Evolutionary conservation across 2,797 vertebrate genomes (phyloP).

Genomic region (Scolopax rusticola): DNA sequence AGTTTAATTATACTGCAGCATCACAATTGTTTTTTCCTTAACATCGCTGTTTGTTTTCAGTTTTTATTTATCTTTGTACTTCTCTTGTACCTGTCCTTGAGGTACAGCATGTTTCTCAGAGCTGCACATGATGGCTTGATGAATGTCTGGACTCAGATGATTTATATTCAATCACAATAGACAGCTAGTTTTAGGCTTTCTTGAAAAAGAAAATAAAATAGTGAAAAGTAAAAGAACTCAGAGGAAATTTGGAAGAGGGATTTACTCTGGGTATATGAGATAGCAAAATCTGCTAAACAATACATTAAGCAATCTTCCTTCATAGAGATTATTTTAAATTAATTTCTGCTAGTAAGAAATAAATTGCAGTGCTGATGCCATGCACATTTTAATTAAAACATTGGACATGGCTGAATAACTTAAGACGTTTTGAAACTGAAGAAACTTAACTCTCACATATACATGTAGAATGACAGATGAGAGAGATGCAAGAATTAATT

Average conservation of each 20-base stretch:
- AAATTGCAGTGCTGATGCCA: background rate
- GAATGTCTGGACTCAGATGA: background rate
- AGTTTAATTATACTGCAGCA: background rate
- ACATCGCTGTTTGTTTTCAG: background rate
- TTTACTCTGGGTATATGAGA: background rate
- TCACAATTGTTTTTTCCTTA: background rate
- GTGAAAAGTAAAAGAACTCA: background rate
- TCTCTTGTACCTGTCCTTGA: background rate
- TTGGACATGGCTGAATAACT: background rate
- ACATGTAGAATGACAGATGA: background rate
- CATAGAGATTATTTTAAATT: background rate
- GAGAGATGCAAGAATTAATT: background rate
- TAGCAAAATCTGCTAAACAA: background rate
- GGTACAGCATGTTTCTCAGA: background rate
- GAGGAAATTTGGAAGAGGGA: background rate
- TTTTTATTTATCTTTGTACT: background rate
- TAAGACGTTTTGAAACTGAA: background rate
- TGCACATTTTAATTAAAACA: background rate
- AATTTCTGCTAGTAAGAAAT: constrained; percentile 12
- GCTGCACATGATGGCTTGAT: background rate
- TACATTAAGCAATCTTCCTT: background rate
- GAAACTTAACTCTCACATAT: background rate
- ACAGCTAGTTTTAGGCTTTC: background rate
- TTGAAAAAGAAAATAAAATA: background rate
- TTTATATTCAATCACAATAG: background rate